Percentiles rank a stretch among this genome's conserved stretches.
Evolutionary conservation across 92 coral and sea anemone species (phyloP).

Genomic region (Zoanthus sansibaricus): DNA sequence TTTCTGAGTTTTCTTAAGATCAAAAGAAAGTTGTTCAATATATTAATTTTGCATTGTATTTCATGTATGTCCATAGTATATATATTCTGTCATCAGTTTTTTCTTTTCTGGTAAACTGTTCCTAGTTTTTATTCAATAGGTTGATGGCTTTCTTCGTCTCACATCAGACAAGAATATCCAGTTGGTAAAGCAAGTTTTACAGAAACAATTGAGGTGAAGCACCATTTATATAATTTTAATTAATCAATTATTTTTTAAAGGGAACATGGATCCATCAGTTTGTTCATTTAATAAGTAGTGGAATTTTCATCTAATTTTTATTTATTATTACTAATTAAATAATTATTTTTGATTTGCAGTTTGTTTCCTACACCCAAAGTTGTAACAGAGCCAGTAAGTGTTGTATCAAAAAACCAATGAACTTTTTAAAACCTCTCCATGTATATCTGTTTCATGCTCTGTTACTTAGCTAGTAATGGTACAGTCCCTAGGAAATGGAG

Average conservation of each 20-base stretch:
- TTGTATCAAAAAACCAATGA: not conserved
- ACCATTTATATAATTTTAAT: not conserved
- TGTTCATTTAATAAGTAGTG: no score
- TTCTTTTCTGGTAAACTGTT: not conserved
- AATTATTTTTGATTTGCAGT: not conserved
- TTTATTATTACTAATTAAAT: no score
- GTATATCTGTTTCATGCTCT: no score
- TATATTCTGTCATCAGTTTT: not conserved
- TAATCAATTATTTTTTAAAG: no score
- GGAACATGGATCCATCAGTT: no score
- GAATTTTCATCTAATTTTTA: no score
- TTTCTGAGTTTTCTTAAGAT: no score
- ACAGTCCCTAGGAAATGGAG: no score
- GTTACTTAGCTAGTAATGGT: no score
- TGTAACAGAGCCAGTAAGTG: conserved; percentile 35
- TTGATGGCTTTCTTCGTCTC: conserved; percentile 72
- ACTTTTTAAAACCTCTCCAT: no score
- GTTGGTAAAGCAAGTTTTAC: conserved; percentile 75
- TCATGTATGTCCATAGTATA: not conserved
- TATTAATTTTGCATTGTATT: no score
- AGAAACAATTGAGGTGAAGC: conserved; percentile 66
- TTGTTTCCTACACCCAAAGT: conserved; percentile 18
- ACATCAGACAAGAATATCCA: conserved; percentile 71
- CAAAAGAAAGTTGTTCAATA: no score
- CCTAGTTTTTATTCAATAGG: conserved; percentile 40